phyloP scores from a whole-genome alignment of 2,888 invertebrate species.

The Gari tellinella region DNA sequence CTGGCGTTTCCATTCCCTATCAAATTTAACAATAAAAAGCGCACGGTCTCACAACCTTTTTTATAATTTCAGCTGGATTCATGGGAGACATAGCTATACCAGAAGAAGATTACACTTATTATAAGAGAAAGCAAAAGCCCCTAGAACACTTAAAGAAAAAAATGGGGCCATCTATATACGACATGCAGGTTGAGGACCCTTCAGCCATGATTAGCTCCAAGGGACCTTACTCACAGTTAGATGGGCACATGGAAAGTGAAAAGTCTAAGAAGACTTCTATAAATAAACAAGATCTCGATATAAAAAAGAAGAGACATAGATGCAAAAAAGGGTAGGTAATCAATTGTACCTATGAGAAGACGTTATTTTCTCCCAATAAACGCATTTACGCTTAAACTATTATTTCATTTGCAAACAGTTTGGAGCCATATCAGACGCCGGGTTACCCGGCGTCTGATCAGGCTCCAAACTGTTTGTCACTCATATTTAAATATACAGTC shows the following conservation, averaged over 20 bases:
- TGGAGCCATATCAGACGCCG: too few relatives aligned
- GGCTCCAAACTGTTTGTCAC: too few relatives aligned
- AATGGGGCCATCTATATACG: constrained; percentile 59
- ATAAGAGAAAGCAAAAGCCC: constrained; percentile 15
- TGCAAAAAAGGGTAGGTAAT: constrained; percentile 65
- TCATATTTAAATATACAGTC: too few relatives aligned
- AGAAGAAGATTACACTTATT: constrained; percentile 71
- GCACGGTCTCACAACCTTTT: too few relatives aligned
- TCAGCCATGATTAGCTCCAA: constrained; percentile 47
- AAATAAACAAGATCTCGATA: constrained; percentile 8
- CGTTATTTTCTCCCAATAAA: too few relatives aligned
- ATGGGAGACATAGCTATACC: constrained; percentile 80
- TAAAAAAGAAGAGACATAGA: constrained; percentile 42
- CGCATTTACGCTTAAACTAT: too few relatives aligned
- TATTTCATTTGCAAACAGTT: too few relatives aligned
- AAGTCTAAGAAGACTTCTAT: constrained; percentile 11
- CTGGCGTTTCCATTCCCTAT: too few relatives aligned
- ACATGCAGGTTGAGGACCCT: constrained; percentile 74
- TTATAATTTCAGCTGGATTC: constrained; percentile 72
- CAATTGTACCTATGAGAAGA: too few relatives aligned
- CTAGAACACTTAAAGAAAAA: constrained; percentile 49
- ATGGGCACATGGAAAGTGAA: constrained; percentile 22
- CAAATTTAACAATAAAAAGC: too few relatives aligned
- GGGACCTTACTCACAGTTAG: constrained; percentile 49
- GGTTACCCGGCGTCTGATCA: too few relatives aligned